A percentile compares a stretch with the other conserved stretches of the same genome.
These are phyloP conservation scores for Poeciliopsis infans DNA, from an alignment of 2,797 vertebrate genomes.

Conservation along the genomic window DNA sequence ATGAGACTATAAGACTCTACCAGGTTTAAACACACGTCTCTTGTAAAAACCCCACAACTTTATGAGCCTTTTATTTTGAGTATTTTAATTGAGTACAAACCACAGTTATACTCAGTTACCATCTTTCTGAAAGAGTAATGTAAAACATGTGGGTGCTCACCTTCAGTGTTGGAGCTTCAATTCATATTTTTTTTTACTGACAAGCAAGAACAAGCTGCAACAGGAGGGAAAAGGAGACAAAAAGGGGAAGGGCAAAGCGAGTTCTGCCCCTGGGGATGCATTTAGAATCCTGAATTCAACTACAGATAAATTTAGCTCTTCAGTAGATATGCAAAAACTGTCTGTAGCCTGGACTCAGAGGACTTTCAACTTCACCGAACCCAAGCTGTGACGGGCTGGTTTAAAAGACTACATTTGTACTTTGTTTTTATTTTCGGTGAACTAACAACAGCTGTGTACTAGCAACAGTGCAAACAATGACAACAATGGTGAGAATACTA, in stretches of 20 bases:
- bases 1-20: constrained; percentile 26
- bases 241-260: constrained; percentile 28
- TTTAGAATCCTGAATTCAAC: constrained; percentile 52
- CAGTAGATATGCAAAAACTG: not conserved
- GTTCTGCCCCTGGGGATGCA: constrained; percentile 44
- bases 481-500: not conserved
- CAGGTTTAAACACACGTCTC: constrained; percentile 22
- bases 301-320: constrained; percentile 27
- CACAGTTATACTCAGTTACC: constrained; percentile 15
- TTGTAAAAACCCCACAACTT: not conserved
- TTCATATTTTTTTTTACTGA: constrained; percentile 46
- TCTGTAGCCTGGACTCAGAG: not conserved
- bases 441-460: not conserved
- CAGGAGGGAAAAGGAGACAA: constrained; percentile 54
- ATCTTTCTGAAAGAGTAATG: constrained; percentile 17
- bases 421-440: not conserved
- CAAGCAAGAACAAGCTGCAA: constrained; percentile 68
- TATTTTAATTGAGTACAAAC: constrained; percentile 6
- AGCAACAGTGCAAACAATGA: not conserved
- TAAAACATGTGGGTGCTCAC: constrained; percentile 30
- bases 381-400: not conserved
- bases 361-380: not conserved
- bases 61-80: not conserved
- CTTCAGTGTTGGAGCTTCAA: constrained; percentile 31
- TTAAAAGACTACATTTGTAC: not conserved